Percentiles rank a stretch among this genome's conserved stretches.
Conservation (phyloP, 2,888 invertebrate species). For the Ptilodon capucinus region DNA sequence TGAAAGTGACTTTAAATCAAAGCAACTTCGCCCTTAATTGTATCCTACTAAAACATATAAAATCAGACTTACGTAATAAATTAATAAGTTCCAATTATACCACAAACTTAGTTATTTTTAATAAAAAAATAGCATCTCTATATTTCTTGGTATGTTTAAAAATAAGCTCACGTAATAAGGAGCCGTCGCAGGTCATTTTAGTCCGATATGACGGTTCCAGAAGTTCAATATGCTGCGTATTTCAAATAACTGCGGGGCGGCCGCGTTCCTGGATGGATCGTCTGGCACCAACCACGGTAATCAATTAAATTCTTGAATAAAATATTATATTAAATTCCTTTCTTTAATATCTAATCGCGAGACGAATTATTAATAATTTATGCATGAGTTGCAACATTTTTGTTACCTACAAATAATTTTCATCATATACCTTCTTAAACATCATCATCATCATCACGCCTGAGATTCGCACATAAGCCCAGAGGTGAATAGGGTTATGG, state of each 20-base stretch:
- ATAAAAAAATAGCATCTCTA: conserved; percentile 35
- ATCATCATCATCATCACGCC: too few relatives aligned
- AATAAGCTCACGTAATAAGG: conserved; percentile 57
- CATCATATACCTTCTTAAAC: too few relatives aligned
- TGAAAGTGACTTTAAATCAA: too few relatives aligned
- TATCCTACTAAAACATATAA: too few relatives aligned
- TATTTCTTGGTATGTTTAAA: conserved; percentile 21
- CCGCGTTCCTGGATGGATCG: conserved; percentile 51
- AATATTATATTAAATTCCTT: conserved; percentile 53
- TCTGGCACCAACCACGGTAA: conserved; percentile 48
- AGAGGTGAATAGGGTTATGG: too few relatives aligned
- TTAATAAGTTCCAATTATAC: too few relatives aligned
- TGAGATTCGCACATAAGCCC: too few relatives aligned
- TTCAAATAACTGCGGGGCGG: conserved; percentile 67
- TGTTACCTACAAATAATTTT: too few relatives aligned
- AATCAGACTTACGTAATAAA: neutral
- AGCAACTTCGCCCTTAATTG: too few relatives aligned
- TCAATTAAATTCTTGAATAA: conserved; percentile 68
- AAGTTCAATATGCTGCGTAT: conserved; percentile 76
- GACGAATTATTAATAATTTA: conserved; percentile 18
- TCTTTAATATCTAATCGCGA: conserved; percentile 15
- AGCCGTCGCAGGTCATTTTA: conserved; percentile 60
- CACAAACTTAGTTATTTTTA: conserved; percentile 32
- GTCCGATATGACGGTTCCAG: conserved; percentile 63
- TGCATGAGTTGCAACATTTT: too few relatives aligned